Evolutionary conservation across 2,113 vertebrate genomes (phyloP), one percentile per base, ranked within the genome.

Genomic region (Paradisaea rubra): DNA sequence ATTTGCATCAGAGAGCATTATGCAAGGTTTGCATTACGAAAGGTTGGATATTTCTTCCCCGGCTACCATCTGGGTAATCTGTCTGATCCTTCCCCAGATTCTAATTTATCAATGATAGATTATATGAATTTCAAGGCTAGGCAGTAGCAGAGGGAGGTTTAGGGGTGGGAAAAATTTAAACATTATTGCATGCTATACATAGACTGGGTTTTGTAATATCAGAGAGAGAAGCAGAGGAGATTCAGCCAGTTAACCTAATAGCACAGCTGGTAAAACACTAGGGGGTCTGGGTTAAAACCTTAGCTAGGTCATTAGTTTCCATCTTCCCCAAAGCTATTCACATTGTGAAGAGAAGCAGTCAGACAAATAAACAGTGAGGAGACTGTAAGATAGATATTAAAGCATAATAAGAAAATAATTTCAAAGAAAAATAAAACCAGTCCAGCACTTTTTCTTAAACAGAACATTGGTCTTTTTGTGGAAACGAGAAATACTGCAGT

Each of bases 211-310:
- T 94, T 65, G 37, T 78, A 76, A 49, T 78, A 77, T 92, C 91
- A 53, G 90, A 91, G 81, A 89, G 77, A 68, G 81, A 70, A 87
- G 88, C 89, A 84, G 69, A 87, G 81, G 74, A 86, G 18, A 60
- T 72, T 92, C 92, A 96, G 96, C 95, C 95, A 81, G 95, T 96
- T 97, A 97, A 93, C 96, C 94, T 96, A 95, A 93, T 84, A 89
- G 96, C 97, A 91, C 97, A 98, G 97, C 98, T 96, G 97, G 95
- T 95, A 69, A 92, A 96, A 88, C 91, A 30, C 93, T 74, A 27
- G 93, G 97, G 93, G 88, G 77, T 96, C 94, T 71, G 92, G 94
- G 97, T 79, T 95, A 95, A 96, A 97, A 94, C 96, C 96, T 83
- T 77, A 81, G 96, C 89, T 56, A 81, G 93, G 94, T 96, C 97